Evolutionary conservation across 1,140 invertebrate genomes (phyloP).

Genomic region (Meloidogyne exigua): DNA sequence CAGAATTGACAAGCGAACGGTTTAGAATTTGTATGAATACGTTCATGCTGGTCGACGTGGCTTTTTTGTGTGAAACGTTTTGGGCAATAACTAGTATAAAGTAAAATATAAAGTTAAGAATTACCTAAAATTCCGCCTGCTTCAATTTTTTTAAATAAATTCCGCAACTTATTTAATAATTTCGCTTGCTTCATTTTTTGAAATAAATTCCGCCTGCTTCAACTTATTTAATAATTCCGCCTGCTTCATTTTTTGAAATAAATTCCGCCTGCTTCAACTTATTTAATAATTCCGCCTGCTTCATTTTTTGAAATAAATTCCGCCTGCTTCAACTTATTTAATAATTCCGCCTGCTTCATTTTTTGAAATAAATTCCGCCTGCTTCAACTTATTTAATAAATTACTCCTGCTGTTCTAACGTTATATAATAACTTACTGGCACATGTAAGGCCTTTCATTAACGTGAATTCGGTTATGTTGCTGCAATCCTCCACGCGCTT

Average conservation of each 20-base stretch:
- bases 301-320: too few species aligned
- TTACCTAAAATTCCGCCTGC: background rate
- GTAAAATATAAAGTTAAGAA: background rate
- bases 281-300: background rate
- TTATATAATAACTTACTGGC: constrained; percentile 27
- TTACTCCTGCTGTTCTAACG: too few species aligned
- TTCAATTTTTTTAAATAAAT: too few species aligned
- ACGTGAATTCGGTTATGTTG: constrained; percentile 58
- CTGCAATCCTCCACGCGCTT: constrained; percentile 59
- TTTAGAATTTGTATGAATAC: constrained; percentile 60
- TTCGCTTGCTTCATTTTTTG: background rate
- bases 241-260: background rate
- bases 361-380: background rate
- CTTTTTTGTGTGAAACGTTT: constrained; percentile 55
- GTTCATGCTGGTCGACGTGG: constrained; percentile 61
- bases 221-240: too few species aligned
- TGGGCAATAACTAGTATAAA: constrained; percentile 38
- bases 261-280: too few species aligned
- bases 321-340: too few species aligned
- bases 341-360: too few species aligned
- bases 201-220: too few species aligned
- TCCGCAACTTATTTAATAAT: too few species aligned
- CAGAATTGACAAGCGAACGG: constrained; percentile 57
- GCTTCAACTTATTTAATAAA: too few species aligned
- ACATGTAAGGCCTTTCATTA: constrained; percentile 59